Evolutionary conservation across 2,113 vertebrate genomes (phyloP).

Genomic region (Narcine bancroftii): DNA sequence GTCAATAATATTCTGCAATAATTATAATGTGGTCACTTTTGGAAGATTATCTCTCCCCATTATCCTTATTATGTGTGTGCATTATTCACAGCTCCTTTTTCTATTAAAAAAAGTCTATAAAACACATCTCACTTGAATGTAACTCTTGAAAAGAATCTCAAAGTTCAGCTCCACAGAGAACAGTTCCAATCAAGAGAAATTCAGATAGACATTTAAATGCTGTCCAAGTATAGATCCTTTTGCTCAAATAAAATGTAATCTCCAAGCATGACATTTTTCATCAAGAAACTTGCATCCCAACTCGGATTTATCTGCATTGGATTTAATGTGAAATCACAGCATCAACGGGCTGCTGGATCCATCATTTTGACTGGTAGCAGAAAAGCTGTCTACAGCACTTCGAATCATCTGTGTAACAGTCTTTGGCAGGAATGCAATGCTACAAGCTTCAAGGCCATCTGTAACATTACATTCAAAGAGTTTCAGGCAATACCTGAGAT

Average conservation of each 20-base stretch:
- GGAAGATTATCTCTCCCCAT: not conserved
- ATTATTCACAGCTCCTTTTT: not conserved
- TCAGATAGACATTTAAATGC: not conserved
- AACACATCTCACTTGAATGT: not conserved
- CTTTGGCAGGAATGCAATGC: not conserved
- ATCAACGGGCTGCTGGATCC: not conserved
- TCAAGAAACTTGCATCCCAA: not conserved
- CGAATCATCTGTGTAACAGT: not conserved
- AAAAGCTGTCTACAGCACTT: not conserved
- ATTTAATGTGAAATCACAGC: slow-evolving; percentile 20
- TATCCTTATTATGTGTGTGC: not conserved
- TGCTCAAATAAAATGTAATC: not conserved
- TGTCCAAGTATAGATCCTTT: not conserved
- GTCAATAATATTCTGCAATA: not conserved
- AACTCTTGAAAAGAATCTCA: not conserved
- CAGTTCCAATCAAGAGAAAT: not conserved
- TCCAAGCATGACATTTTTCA: not conserved
- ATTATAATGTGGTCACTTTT: not conserved
- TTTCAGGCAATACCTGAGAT: slow-evolving; percentile 4
- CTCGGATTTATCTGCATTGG: not conserved
- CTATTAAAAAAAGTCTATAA: not conserved
- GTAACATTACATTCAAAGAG: not conserved
- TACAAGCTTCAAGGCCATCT: not conserved
- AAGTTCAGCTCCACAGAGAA: not conserved
- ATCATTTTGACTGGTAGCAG: not conserved